A percentile compares a stretch with the other conserved stretches of the same genome.
Conservation (phyloP, 35 echinoderm and acorn worm genomes). For the Diadema setosum region DNA sequence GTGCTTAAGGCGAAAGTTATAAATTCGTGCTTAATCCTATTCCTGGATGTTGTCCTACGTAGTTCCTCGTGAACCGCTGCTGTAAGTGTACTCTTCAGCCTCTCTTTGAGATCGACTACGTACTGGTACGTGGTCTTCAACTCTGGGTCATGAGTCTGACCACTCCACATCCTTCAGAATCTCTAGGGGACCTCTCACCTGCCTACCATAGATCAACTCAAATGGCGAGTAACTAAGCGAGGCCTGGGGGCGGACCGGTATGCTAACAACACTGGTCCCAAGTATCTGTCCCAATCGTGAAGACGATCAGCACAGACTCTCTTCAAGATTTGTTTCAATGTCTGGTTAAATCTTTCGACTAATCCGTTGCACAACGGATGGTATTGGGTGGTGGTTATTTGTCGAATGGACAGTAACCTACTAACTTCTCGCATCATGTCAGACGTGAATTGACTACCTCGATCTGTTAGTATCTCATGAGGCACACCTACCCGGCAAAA, state of each 20-base stretch:
- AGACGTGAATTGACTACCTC: slow-evolving; percentile 57
- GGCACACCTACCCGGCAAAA: slow-evolving; percentile 70
- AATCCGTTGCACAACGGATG: slow-evolving; percentile 60
- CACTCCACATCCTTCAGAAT: slow-evolving; percentile 73
- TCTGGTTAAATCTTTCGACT: slow-evolving; percentile 68
- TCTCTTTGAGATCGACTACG: slow-evolving; percentile 37
- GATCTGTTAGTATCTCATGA: slow-evolving; percentile 64
- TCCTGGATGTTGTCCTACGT: neutral
- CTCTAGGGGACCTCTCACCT: slow-evolving; percentile 43
- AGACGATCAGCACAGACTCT: slow-evolving; percentile 24
- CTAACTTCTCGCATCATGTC: slow-evolving; percentile 55
- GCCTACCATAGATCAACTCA: slow-evolving; percentile 61
- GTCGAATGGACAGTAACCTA: slow-evolving; percentile 39
- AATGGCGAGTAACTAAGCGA: slow-evolving; percentile 52
- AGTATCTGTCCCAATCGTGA: slow-evolving; percentile 81
- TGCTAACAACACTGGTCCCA: slow-evolving; percentile 44
- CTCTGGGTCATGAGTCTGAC: neutral
- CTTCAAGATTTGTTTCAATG: slow-evolving; percentile 63
- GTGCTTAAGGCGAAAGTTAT: too few relatives aligned
- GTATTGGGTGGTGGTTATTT: slow-evolving; percentile 54
- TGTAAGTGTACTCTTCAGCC: slow-evolving; percentile 8
- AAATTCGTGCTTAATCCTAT: too few relatives aligned
- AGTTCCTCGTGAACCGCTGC: slow-evolving; percentile 41
- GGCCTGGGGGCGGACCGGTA: slow-evolving; percentile 58
- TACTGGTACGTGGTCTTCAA: slow-evolving; percentile 55